A percentile compares a stretch with the other conserved stretches of the same genome.
Conservation (phyloP, 1,140 invertebrate species). For the Drosophila trapezifrons region DNA sequence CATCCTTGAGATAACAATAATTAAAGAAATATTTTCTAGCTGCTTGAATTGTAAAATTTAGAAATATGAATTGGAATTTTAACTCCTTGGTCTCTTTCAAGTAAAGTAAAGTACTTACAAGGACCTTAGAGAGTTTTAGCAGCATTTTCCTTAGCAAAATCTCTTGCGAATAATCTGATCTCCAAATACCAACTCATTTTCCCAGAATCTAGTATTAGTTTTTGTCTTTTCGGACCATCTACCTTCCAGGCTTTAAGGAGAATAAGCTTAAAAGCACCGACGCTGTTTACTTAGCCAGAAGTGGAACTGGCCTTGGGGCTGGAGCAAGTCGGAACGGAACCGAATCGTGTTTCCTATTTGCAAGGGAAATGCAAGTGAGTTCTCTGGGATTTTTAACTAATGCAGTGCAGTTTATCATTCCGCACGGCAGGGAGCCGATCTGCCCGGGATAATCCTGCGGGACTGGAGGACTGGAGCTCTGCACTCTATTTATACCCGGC, state of each 20-base stretch:
- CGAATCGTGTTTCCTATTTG: slow-evolving; percentile 22
- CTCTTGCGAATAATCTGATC: neutral
- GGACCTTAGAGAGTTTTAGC: neutral
- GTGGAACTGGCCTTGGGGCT: neutral
- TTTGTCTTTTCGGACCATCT: neutral
- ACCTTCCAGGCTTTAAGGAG: neutral
- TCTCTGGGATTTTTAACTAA: slow-evolving; percentile 18
- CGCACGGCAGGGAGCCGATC: slow-evolving; percentile 15
- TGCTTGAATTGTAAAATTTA: neutral
- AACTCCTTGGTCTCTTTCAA: no score
- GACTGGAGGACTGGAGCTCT: slow-evolving; percentile 9
- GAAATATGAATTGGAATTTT: no score
- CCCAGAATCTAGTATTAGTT: no score
- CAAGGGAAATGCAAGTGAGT: slow-evolving; percentile 14
- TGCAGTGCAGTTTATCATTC: slow-evolving; percentile 29
- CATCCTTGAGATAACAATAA: neutral
- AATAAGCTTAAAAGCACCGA: slow-evolving; percentile 1
- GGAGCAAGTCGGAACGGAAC: neutral
- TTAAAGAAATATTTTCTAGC: neutral
- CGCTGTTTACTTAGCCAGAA: slow-evolving; percentile 7
- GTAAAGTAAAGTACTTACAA: no score
- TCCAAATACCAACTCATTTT: neutral
- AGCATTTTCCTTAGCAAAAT: neutral
- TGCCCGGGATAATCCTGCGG: slow-evolving; percentile 6
- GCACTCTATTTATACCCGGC: slow-evolving; percentile 62